Conservation (phyloP, 1,140 invertebrate species). For the Diprion similis region DNA sequence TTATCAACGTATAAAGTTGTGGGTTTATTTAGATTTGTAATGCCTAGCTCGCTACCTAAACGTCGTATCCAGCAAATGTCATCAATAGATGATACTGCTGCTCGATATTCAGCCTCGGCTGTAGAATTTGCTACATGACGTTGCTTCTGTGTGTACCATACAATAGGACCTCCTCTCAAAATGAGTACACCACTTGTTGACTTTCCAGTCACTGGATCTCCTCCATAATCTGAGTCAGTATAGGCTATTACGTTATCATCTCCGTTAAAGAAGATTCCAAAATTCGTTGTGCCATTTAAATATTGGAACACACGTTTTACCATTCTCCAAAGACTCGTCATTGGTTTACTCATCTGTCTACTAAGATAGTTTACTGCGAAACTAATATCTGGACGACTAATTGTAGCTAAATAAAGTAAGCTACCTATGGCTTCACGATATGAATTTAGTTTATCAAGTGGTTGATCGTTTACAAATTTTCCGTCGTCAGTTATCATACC, state of each 20-base stretch:
- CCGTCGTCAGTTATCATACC: constrained; percentile 26
- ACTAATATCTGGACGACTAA: constrained; percentile 51
- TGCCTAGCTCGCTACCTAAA: constrained; percentile 25
- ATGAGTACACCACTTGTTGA: constrained; percentile 35
- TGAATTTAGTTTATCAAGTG: constrained; percentile 22
- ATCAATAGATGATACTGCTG: constrained; percentile 31
- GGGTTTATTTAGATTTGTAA: constrained; percentile 24
- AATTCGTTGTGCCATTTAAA: constrained; percentile 37
- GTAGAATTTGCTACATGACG: constrained; percentile 33
- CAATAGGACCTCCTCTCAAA: constrained; percentile 30
- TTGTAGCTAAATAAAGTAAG: constrained; percentile 48
- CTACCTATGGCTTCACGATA: constrained; percentile 47
- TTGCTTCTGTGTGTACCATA: constrained; percentile 35
- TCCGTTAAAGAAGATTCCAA: constrained; percentile 37
- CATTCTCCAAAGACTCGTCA: constrained; percentile 39
- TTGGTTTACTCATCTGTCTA: constrained; percentile 37
- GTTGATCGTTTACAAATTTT: constrained; percentile 23
- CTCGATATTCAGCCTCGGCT: constrained; percentile 36
- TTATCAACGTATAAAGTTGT: constrained; percentile 28
- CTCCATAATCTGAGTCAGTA: constrained; percentile 33
- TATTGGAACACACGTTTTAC: constrained; percentile 46
- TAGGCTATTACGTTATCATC: constrained; percentile 24
- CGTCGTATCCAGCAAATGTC: constrained; percentile 28
- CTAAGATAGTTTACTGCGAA: constrained; percentile 44
- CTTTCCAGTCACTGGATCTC: constrained; percentile 20